Percentiles rank a stretch among this genome's conserved stretches.
Conservation (phyloP, 23 tunicate genomes). For the Trididemnum miniatum region DNA sequence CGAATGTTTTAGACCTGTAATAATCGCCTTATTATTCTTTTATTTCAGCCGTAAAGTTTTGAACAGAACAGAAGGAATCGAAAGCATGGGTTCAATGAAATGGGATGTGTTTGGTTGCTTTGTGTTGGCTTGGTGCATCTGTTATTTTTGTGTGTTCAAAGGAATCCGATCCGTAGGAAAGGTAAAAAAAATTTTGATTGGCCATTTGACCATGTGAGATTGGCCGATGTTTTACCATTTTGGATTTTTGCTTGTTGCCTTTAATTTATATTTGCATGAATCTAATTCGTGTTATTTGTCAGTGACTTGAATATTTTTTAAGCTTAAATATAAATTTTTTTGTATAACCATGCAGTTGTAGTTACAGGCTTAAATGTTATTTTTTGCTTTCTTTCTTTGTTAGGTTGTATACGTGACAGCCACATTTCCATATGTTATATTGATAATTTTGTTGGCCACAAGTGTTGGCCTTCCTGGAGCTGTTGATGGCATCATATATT, state of each 20-base stretch:
- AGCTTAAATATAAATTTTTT: too few relatives aligned
- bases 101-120: conserved; percentile 87
- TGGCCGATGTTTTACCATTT: too few relatives aligned
- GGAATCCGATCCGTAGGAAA: conserved; percentile 86
- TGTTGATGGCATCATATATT: conserved; percentile 58
- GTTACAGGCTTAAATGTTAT: too few relatives aligned
- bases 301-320: too few relatives aligned
- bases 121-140: conserved; percentile 75
- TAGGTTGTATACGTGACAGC: conserved; percentile 93
- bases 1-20: too few relatives aligned
- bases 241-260: not conserved
- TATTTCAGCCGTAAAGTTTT: conserved; percentile 52
- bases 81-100: conserved; percentile 78
- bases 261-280: not conserved
- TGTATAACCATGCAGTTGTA: too few relatives aligned
- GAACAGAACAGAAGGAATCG: conserved; percentile 71
- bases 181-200: conserved; percentile 32
- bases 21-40: too few relatives aligned
- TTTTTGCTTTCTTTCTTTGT: too few relatives aligned
- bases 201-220: not conserved
- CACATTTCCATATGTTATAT: conserved; percentile 80
- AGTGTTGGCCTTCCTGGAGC: conserved; percentile 77
- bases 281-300: too few relatives aligned
- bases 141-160: conserved; percentile 78
- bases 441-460: conserved; percentile 54